These are phyloP conservation scores for Brachionus calyciflorus DNA, from an alignment of 1,140 invertebrate genomes.

Conservation along the genomic window DNA sequence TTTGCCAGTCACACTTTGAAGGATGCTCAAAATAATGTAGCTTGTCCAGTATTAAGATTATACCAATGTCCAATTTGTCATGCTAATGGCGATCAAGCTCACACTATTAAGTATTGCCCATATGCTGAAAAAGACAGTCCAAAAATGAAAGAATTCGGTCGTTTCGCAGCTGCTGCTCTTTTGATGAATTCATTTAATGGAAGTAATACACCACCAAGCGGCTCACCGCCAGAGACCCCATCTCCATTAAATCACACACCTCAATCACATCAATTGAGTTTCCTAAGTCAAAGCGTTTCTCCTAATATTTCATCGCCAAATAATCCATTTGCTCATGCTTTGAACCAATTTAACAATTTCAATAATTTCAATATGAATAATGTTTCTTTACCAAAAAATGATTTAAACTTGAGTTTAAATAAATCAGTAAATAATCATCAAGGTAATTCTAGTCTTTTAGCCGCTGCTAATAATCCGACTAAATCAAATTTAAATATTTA, in stretches of 20 bases:
- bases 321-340: constrained; percentile 10
- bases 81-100: constrained; percentile 47
- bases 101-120: constrained; percentile 49
- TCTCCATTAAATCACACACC: constrained; percentile 25
- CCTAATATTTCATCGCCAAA: constrained; percentile 37
- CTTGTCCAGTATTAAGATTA: constrained; percentile 47
- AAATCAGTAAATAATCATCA: neutral
- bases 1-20: constrained; percentile 44
- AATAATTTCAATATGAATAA: constrained; percentile 27
- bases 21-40: constrained; percentile 29
- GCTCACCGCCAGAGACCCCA: constrained; percentile 21
- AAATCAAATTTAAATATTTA: constrained; percentile 27
- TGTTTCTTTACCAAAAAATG: neutral
- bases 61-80: constrained; percentile 48
- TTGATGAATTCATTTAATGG: constrained; percentile 20
- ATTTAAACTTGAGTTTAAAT: neutral
- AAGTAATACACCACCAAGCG: neutral
- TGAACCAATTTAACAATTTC: constrained; percentile 10
- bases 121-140: constrained; percentile 43
- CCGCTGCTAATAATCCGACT: neutral
- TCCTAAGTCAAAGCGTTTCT: constrained; percentile 14
- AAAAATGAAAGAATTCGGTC: constrained; percentile 15
- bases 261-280: neutral
- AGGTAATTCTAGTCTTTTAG: constrained; percentile 5
- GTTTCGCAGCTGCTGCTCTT: constrained; percentile 1